phyloP scores from a whole-genome alignment of 1,140 invertebrate genomes.

The Bombus huntii region DNA sequence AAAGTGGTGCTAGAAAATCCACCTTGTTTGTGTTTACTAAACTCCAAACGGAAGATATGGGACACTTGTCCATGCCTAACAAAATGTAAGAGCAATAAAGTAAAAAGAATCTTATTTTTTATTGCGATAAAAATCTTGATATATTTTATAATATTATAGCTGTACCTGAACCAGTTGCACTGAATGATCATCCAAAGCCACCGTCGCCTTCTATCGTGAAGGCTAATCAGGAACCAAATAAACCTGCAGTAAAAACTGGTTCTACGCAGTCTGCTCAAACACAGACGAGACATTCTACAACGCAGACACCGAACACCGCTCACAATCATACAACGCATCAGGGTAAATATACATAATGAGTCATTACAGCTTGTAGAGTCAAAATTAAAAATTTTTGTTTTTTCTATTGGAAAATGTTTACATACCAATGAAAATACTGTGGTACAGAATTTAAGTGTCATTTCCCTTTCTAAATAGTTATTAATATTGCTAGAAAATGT shows the following conservation, averaged over 20 bases:
- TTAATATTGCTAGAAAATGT: no score
- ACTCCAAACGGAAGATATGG: conserved; percentile 69
- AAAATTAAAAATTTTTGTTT: no score
- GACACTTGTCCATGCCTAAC: conserved; percentile 71
- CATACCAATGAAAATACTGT: no score
- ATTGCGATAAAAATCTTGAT: background rate
- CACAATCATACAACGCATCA: conserved; percentile 73
- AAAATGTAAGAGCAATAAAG: conserved; percentile 59
- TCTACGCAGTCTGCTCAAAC: conserved; percentile 66
- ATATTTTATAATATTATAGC: conserved; percentile 1
- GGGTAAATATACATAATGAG: conserved; percentile 65
- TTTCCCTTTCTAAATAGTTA: no score
- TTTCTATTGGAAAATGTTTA: no score
- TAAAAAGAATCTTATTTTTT: background rate
- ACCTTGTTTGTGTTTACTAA: conserved; percentile 75
- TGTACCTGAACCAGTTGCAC: conserved; percentile 41
- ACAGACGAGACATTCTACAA: conserved; percentile 80
- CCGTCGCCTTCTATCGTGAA: conserved; percentile 51
- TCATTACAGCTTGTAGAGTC: background rate
- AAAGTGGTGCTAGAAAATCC: conserved; percentile 72
- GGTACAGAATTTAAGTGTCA: no score
- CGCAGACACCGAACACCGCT: conserved; percentile 74
- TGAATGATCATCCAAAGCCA: conserved; percentile 62
- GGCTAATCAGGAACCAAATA: conserved; percentile 43
- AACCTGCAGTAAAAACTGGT: conserved; percentile 52